Percentiles rank a stretch among this genome's conserved stretches.
Conservation (phyloP, 2,888 invertebrate species). For the Pollenia griseotomentosa region DNA sequence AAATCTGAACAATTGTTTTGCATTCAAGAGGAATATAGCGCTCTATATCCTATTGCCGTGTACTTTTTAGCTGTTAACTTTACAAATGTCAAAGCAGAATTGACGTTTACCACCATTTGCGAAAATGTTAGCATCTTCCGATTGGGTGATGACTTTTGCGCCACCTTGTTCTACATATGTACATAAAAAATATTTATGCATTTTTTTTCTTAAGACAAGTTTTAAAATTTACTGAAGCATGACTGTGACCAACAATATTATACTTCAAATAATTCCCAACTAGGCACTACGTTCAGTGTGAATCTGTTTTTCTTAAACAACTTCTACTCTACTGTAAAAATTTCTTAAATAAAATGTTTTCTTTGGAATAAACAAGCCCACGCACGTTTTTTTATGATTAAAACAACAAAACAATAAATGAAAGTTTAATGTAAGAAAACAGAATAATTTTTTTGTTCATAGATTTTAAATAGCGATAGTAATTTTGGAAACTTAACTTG, state of each 20-base stretch:
- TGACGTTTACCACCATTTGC: too few relatives aligned
- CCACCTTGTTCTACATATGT: background rate
- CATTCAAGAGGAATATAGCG: too few relatives aligned
- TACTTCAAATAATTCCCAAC: background rate
- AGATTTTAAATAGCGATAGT: too few relatives aligned
- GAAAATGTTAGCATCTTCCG: too few relatives aligned
- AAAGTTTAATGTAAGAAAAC: background rate
- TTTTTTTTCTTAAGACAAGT: slow-evolving; percentile 43
- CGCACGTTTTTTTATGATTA: slow-evolving; percentile 34
- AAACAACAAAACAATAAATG: slow-evolving; percentile 17
- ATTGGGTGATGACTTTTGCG: too few relatives aligned
- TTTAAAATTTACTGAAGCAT: slow-evolving; percentile 47
- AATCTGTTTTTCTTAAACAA: background rate
- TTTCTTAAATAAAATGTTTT: slow-evolving; percentile 18
- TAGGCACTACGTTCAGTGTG: background rate
- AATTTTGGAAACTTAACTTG: background rate
- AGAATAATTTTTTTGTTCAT: too few relatives aligned
- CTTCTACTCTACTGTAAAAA: background rate
- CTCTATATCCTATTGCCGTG: too few relatives aligned
- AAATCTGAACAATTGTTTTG: too few relatives aligned
- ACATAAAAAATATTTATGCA: background rate
- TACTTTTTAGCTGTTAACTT: too few relatives aligned
- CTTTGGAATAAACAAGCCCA: slow-evolving; percentile 24
- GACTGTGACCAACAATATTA: slow-evolving; percentile 32
- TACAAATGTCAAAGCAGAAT: too few relatives aligned